Evolutionary conservation across 2,888 invertebrate species (phyloP).

Genomic region (Caprella mutica): DNA sequence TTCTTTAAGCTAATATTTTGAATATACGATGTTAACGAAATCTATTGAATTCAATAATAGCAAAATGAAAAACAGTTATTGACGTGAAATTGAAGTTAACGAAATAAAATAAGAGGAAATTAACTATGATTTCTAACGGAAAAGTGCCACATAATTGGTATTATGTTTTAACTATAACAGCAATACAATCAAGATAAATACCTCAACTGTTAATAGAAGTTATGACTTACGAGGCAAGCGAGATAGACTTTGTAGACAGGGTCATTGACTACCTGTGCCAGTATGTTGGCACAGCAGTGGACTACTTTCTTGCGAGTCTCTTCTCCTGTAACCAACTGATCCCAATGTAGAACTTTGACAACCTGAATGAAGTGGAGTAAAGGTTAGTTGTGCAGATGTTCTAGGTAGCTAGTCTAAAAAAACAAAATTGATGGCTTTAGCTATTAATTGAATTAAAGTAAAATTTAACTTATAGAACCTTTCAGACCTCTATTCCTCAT

Average conservation of each 20-base stretch:
- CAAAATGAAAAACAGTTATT: neutral
- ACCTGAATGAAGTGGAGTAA: slow-evolving; percentile 17
- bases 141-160: too few species aligned
- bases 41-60: neutral
- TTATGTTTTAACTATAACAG: too few species aligned
- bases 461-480: too few species aligned
- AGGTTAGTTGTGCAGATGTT: neutral
- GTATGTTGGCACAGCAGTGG: slow-evolving; percentile 40
- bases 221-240: slow-evolving; percentile 41
- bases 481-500: too few species aligned
- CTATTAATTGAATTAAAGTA: too few species aligned
- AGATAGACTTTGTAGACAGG: slow-evolving; percentile 44
- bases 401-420: too few species aligned
- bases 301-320: slow-evolving; percentile 37
- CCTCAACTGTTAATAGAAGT: too few species aligned
- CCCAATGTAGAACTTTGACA: slow-evolving; percentile 33
- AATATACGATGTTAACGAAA: neutral
- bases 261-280: slow-evolving; percentile 41
- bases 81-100: neutral
- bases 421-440: too few species aligned
- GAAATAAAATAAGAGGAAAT: neutral
- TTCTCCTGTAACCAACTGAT: slow-evolving; percentile 31
- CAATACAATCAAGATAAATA: too few species aligned
- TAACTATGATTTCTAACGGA: too few species aligned
- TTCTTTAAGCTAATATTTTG: neutral